These are phyloP conservation scores for Bryconaethiops microstoma DNA, from an alignment of 2,797 vertebrate species.

Conservation along the genomic window DNA sequence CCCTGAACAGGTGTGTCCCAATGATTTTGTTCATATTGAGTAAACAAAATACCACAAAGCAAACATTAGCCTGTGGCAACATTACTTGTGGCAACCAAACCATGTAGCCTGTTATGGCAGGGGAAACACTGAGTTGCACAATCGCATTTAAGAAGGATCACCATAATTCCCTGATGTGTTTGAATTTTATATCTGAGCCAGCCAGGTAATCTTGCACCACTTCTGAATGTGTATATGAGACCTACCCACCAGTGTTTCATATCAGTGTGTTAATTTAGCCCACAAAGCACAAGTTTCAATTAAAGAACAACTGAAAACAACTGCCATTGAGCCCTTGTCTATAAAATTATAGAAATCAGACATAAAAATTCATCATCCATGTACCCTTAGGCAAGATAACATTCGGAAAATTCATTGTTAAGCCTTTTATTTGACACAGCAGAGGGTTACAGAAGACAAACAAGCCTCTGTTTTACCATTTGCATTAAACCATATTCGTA, in stretches of 20 bases:
- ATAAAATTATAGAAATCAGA: not conserved
- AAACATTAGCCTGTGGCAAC: no score
- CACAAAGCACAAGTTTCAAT: not conserved
- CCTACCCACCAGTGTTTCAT: not conserved
- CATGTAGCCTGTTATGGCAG: no score
- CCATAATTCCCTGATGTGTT: no score
- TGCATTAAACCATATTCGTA: not conserved
- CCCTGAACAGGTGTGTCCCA: no score
- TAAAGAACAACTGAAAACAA: not conserved
- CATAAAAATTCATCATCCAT: not conserved
- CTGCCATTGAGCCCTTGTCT: not conserved
- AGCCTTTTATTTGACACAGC: not conserved
- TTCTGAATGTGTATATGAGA: no score
- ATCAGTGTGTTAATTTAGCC: not conserved
- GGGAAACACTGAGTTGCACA: no score
- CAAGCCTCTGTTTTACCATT: not conserved
- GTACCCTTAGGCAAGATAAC: not conserved
- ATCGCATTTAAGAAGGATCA: no score
- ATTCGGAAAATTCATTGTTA: not conserved
- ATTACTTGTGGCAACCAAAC: no score
- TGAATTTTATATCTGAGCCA: no score
- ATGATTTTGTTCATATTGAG: no score
- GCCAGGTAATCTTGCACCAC: no score
- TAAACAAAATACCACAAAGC: no score
- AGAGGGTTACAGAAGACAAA: not conserved